These are phyloP conservation scores for Morone saxatilis DNA, from an alignment of 2,113 vertebrate genomes.

Conservation along the genomic window DNA sequence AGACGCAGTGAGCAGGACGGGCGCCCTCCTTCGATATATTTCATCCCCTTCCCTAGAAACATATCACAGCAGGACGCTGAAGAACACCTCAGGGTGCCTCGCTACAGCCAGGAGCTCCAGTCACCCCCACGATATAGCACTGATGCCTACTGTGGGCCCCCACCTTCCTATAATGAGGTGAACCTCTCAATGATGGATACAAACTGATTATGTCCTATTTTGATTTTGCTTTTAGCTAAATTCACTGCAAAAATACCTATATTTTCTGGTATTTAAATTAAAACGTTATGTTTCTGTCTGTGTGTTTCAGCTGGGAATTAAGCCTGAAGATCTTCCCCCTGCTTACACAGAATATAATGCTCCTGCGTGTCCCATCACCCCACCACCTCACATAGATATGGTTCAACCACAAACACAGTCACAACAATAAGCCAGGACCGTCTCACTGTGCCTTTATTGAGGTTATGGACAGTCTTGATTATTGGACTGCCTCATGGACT, in stretches of 20 bases:
- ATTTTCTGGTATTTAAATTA: background rate
- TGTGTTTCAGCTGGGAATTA: conserved; percentile 68
- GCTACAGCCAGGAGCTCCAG: conserved; percentile 40
- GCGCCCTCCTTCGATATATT: conserved; percentile 49
- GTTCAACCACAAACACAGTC: conserved; percentile 24
- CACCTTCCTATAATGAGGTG: conserved; percentile 77
- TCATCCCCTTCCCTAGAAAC: conserved; percentile 73
- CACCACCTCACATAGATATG: conserved; percentile 14
- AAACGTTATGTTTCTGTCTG: conserved; percentile 7
- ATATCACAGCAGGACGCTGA: conserved; percentile 50
- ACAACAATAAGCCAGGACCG: conserved; percentile 16
- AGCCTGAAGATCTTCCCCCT: conserved; percentile 73
- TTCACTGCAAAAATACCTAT: background rate
- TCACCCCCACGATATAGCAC: conserved; percentile 55
- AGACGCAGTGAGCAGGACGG: conserved; percentile 2
- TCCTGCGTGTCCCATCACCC: conserved; percentile 19
- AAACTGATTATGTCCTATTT: background rate
- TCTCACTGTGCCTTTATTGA: background rate
- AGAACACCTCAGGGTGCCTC: conserved; percentile 17
- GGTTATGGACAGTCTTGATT: conserved; percentile 6
- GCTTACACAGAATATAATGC: conserved; percentile 62
- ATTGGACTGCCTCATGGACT: conserved; percentile 36
- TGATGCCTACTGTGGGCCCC: conserved; percentile 37
- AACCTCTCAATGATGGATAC: background rate
- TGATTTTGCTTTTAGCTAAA: background rate